Conservation (phyloP, 2,113 vertebrate species). For the Stomatorhinus ivindoensis region DNA sequence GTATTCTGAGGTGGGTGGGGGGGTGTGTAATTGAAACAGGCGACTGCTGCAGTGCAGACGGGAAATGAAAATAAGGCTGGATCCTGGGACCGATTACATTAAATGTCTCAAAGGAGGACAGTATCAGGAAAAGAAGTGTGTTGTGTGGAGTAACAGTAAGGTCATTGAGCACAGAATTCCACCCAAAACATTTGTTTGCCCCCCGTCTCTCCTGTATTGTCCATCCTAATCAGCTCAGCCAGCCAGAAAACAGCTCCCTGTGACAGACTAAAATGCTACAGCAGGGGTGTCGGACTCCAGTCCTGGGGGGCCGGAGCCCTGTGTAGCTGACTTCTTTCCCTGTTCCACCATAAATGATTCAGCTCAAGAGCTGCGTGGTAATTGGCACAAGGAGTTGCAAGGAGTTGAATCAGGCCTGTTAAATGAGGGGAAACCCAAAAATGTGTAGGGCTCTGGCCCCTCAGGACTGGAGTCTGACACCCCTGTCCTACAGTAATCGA, state of each 20-base stretch:
- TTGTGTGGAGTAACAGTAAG: constrained; percentile 73
- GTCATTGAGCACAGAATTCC: constrained; percentile 62
- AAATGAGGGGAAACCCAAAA: no score
- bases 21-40: constrained; percentile 80
- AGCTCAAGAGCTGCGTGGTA: no score
- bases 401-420: no score
- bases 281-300: no score
- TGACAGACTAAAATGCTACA: no score
- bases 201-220: neutral
- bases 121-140: constrained; percentile 73
- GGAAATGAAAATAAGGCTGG: constrained; percentile 77
- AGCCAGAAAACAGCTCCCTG: neutral
- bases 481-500: neutral
- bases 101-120: constrained; percentile 82
- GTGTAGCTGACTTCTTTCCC: no score
- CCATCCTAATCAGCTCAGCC: neutral
- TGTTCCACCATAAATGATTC: no score
- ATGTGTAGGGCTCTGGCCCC: no score
- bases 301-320: no score
- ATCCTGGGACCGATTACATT: constrained; percentile 76
- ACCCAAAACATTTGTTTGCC: constrained; percentile 43
- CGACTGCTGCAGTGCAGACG: constrained; percentile 74
- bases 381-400: no score
- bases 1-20: constrained; percentile 47
- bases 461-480: no score